A percentile compares a stretch with the other conserved stretches of the same genome.
These are phyloP conservation scores for Palythoa caribaeorum DNA, from an alignment of 92 coral and sea anemone species.

Conservation along the genomic window DNA sequence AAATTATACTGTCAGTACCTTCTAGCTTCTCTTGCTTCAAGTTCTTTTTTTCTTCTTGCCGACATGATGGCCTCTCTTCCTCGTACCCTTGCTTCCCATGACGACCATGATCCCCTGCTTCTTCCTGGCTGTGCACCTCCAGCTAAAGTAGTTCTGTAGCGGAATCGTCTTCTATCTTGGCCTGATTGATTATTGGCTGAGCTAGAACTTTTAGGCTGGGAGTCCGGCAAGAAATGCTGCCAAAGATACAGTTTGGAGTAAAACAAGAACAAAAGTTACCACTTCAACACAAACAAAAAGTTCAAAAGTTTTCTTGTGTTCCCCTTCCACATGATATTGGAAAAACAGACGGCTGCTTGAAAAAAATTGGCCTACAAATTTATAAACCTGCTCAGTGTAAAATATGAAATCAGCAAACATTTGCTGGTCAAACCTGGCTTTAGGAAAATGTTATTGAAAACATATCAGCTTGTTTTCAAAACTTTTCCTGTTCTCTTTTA, in stretches of 20 bases:
- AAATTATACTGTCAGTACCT: conserved; percentile 55
- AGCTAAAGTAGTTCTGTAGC: conserved; percentile 78
- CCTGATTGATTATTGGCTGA: neutral
- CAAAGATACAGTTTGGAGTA: neutral
- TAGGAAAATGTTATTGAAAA: too few relatives aligned
- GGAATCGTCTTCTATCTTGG: conserved; percentile 76
- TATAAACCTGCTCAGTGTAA: too few relatives aligned
- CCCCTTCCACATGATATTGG: neutral
- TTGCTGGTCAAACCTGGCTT: too few relatives aligned
- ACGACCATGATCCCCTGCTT: conserved; percentile 5
- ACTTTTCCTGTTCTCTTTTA: too few relatives aligned
- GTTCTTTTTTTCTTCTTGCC: conserved; percentile 62
- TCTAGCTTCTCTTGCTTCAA: conserved; percentile 71
- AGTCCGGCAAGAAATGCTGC: conserved; percentile 74
- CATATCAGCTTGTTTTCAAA: too few relatives aligned
- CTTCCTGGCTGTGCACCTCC: conserved; percentile 26
- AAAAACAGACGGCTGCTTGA: too few relatives aligned
- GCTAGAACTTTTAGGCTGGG: conserved; percentile 24
- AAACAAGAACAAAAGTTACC: neutral
- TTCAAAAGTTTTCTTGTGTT: too few relatives aligned
- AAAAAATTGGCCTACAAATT: too few relatives aligned
- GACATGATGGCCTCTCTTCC: conserved; percentile 67
- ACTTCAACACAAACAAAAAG: too few relatives aligned
- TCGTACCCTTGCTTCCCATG: conserved; percentile 71
- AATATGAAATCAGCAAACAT: too few relatives aligned